Evolutionary conservation across 1,140 invertebrate genomes (phyloP).

Genomic region (Parapsyche elsis): DNA sequence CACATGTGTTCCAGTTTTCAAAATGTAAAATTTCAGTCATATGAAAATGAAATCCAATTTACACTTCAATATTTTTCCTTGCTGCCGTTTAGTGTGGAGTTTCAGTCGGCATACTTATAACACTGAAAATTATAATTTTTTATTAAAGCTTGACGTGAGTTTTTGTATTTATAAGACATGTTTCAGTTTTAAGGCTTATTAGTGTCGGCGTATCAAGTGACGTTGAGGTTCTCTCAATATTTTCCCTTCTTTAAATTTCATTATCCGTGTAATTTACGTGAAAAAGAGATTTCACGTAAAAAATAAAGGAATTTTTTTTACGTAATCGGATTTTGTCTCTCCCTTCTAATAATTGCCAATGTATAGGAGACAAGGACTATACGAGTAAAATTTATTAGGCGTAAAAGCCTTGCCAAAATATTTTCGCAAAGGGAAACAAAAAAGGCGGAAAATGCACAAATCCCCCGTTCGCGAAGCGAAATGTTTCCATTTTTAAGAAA

Average conservation of each 20-base stretch:
- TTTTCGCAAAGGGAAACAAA: background rate
- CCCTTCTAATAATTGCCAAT: constrained; percentile 18
- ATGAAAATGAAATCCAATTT: background rate
- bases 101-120: too few species aligned
- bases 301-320: constrained; percentile 6
- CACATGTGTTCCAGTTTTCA: background rate
- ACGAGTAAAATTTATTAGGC: constrained; percentile 24
- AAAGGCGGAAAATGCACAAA: constrained; percentile 12
- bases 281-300: constrained; percentile 6
- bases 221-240: constrained; percentile 14
- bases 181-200: constrained; percentile 1
- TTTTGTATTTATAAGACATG: too few species aligned
- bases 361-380: background rate
- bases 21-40: background rate
- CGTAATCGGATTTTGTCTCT: constrained; percentile 26
- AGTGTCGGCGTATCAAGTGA: background rate
- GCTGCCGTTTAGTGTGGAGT: background rate
- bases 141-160: too few species aligned
- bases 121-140: too few species aligned
- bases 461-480: background rate
- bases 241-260: constrained; percentile 5
- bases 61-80: background rate
- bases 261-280: constrained; percentile 1
- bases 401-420: constrained; percentile 18
- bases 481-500: too few species aligned